phyloP scores from a whole-genome alignment of 2,113 vertebrate species.

The Zosterops hypoxanthus region DNA sequence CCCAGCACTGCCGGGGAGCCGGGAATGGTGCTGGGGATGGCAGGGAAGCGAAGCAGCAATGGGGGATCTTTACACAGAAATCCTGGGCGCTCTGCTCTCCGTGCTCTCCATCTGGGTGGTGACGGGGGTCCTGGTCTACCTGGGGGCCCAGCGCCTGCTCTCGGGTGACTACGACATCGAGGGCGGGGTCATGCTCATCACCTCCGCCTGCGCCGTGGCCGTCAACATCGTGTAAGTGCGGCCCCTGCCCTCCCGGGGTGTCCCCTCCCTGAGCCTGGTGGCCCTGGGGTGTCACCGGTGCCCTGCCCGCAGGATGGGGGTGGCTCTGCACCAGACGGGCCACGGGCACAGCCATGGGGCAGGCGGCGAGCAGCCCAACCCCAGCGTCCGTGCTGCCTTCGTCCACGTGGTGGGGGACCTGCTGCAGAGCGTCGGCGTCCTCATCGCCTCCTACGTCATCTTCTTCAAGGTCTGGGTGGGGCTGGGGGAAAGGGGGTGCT shows the following conservation, averaged over 20 bases:
- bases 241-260: accelerated
- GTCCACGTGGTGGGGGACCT: conserved; percentile 89
- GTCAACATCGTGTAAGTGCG: conserved; percentile 84
- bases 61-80: conserved; percentile 72
- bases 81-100: conserved; percentile 86
- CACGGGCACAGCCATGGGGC: conserved; percentile 67
- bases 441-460: conserved; percentile 84
- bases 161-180: conserved; percentile 83
- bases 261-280: accelerated
- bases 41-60: accelerated
- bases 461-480: conserved; percentile 80
- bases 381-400: conserved; percentile 89
- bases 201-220: conserved; percentile 84
- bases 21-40: background rate
- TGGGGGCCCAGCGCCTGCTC: conserved; percentile 81
- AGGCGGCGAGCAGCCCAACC: conserved; percentile 41
- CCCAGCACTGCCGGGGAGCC: accelerated
- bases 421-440: conserved; percentile 86
- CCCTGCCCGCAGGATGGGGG: conserved; percentile 80
- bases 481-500: background rate
- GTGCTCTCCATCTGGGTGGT: conserved; percentile 91
- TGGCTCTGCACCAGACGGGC: conserved; percentile 85
- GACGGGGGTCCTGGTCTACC: conserved; percentile 80
- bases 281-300: accelerated
- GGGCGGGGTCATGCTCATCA: conserved; percentile 84